Evolutionary conservation across 1,140 invertebrate species (phyloP), one percentile per base, ranked within the genome.

Genomic region (Archegozetes longisetosus): DNA sequence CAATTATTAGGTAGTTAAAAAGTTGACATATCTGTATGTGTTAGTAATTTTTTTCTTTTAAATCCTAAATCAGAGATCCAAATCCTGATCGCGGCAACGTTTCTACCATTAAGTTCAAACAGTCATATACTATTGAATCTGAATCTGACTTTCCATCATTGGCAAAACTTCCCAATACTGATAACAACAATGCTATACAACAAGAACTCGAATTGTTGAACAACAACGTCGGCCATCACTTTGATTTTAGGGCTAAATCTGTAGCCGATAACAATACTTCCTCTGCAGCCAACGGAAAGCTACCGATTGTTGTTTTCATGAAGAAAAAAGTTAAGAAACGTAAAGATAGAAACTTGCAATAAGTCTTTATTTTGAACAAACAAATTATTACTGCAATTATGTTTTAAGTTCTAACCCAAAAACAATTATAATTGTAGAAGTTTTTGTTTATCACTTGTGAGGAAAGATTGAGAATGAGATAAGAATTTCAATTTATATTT

Each of bases 81-180:
- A n/a, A n/a, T n/a, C n/a, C n/a, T n/a, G n/a, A n/a, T n/a, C n/a
- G n/a, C n/a, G n/a, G n/a, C n/a, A n/a, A n/a, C n/a, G n/a, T n/a
- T n/a, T n/a, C n/a, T n/a, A n/a, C n/a, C n/a, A n/a, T n/a, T 4
- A 20, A 20, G 20, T 40, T 17, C 14, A 22, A 29, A 24, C 26
- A 48, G 58, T 17, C 27, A 3, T 64, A 53, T 60, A 59, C 60
- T 27, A 47, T 64, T 32, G 64, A 65, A 47, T 65, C 64, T 1
- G 64, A 65, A 29, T 23, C 28, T 3, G 64, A 65, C 53, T 65
- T 65, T 62, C 64, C 64, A 25, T 61, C 64, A 53, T 32, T 65
- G 60, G n/a, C 47, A 6, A 22, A 12, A 1, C 17, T 50, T 28
- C 4, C 14, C 22, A 28, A 52, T 14, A n/a, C 6, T 24, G 50